Percentiles rank a stretch among this genome's conserved stretches.
These are phyloP conservation scores for Nymphicus hollandicus DNA, from an alignment of 2,113 vertebrate species.

Conservation along the genomic window DNA sequence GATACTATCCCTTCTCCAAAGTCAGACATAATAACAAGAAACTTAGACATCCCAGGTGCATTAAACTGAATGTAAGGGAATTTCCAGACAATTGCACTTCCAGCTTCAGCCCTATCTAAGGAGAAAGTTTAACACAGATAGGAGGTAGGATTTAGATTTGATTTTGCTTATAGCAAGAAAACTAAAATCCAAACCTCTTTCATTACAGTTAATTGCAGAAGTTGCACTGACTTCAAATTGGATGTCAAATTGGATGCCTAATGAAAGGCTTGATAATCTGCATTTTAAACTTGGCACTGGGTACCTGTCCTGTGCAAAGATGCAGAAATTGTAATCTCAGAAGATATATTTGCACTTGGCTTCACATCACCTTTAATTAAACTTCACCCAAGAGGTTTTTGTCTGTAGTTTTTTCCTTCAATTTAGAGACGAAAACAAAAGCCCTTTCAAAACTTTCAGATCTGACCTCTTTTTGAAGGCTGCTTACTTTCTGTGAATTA, in stretches of 20 bases:
- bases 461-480: neutral
- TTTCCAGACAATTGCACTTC: neutral
- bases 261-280: slow-evolving; percentile 13
- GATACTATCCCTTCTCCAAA: neutral
- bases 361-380: slow-evolving; percentile 37
- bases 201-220: slow-evolving; percentile 29
- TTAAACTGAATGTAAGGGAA: neutral
- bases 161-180: slow-evolving; percentile 25
- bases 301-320: slow-evolving; percentile 23
- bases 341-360: neutral
- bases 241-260: slow-evolving; percentile 14
- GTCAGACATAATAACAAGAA: neutral
- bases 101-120: neutral
- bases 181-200: neutral
- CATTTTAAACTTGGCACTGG: slow-evolving; percentile 12
- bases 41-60: neutral
- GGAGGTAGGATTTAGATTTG: neutral
- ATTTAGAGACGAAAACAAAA: neutral
- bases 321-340: slow-evolving; percentile 42
- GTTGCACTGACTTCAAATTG: slow-evolving; percentile 1
- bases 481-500: neutral
- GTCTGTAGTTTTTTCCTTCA: neutral
- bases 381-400: neutral
- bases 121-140: neutral
- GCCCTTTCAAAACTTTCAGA: neutral